phyloP scores from a whole-genome alignment of 2,797 vertebrate species.

The Sebastes hopkinsi region DNA sequence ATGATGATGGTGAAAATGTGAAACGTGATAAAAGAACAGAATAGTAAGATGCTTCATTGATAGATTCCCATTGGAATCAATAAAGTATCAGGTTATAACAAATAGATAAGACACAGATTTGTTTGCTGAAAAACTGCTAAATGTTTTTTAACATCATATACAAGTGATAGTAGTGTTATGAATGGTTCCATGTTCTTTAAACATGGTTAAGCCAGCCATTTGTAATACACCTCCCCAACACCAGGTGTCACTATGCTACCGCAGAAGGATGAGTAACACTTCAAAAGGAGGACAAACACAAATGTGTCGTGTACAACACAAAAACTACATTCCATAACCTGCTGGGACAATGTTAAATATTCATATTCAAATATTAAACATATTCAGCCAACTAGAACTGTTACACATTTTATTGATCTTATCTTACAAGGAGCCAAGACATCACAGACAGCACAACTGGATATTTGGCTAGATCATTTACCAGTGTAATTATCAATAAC shows the following conservation, averaged over 20 bases:
- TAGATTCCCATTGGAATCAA: background rate
- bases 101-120: background rate
- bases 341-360: background rate
- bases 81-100: background rate
- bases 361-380: background rate
- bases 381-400: background rate
- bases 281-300: background rate
- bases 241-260: conserved; percentile 46
- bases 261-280: too few relatives aligned
- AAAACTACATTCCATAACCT: background rate
- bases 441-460: background rate
- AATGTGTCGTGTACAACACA: background rate
- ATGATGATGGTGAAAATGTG: background rate
- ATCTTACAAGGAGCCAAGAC: background rate
- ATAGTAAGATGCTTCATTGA: background rate
- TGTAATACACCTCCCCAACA: conserved; percentile 40
- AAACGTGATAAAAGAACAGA: background rate
- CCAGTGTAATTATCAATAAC: background rate
- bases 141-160: background rate
- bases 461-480: background rate
- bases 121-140: background rate
- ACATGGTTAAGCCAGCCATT: background rate
- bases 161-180: background rate
- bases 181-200: background rate
- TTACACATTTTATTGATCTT: background rate